Base-by-base conservation (phyloP, 2,888 invertebrate genomes). In the Drosophila robusta region DNA sequence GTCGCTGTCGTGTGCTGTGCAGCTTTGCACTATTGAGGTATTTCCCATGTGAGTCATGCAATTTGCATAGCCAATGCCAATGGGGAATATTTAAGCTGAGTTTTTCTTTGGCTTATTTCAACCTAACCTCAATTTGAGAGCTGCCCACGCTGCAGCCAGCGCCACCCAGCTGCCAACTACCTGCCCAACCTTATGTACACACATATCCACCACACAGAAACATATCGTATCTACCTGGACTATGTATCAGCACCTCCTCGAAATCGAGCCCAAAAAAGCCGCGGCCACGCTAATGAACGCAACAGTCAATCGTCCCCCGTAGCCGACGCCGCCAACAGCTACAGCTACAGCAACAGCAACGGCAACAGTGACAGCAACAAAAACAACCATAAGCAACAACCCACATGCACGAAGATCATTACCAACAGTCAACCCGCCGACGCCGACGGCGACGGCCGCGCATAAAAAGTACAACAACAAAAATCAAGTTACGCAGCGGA, bases 331-430 rank as follows among this genome's bases (percentile, higher is more conserved):
- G 61, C 45, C 72, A 72, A 61, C 71, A 61, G 29, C 22, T 51
- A 54, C 46, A 75, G 36, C 46, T 49, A 50, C 45, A 65, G 38
- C 71, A 68, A 62, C 65, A 54, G 14, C 32, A 18, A 54, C 46
- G 70, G 36, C 46, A 51, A 50, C 45, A 65, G 38, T 68, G 65
- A 62, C 65, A 52, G 14, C 32, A 52, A 45, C 51, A 61, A 66
- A 60, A 68, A 58, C 65, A 64, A 55, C 75, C 74, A 55, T 62
- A 70, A 70, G 38, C 70, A 76, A 60, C 88, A 83, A 73, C 83
- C 82, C 85, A 84, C 87, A 83, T 84, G 75, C 78, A 76, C 78
- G 87, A 82, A 84, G 85, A 82, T 82, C 85, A 82, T 85, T 87
- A 82, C 87, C 81, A 81, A 81, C 71, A 56, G 54, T 78, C 76